Base-by-base conservation (phyloP, 2,888 invertebrate species). In the Drosophila sordidula region DNA sequence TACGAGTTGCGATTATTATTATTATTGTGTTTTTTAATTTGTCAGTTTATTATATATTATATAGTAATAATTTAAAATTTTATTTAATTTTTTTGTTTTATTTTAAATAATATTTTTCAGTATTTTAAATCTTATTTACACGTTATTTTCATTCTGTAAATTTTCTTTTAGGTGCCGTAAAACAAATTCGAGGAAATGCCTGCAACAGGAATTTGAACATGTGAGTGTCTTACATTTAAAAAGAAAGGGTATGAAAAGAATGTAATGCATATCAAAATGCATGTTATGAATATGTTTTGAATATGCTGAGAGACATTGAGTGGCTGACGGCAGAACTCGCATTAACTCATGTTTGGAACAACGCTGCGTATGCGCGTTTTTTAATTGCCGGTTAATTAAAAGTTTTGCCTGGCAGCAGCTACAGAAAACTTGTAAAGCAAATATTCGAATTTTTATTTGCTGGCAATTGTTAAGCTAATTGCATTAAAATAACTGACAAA, bases 331-430 rank as follows among this genome's bases (percentile, higher is more conserved):
- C 25, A 14, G 14, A 65, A 42, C 39, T 22, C n/a, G 36, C 38
- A 67, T 55, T 61, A 38, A 49, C 66, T 70, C 12, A 59, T 25
- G 8, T 34, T 49, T 55, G 51, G 64, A 59, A 62, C 55, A 66
- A 58, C 70, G 44, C 63, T 69, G 66, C 75, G 75, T 74, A 72
- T 71, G 65, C 62, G 63, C 65, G 66, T 42, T 80, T 80, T 69
- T 76, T 74, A 70, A 74, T 72, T 67, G 57, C 56, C 47, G 51
- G 79, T 77, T 84, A 82, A 82, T 82, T 84, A 84, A 84, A 81
- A 84, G 63, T 82, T 82, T 70, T 47, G 50, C 62, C 45, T 56
- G 56, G 49, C 47, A 69, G 42, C 49, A 32, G 14, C 25, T 34
- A 12, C 50, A 32, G 39, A 36, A 51, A 6, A 18, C 58, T 44